Evolutionary conservation across 2,113 vertebrate species (phyloP).

Genomic region (Rhinopomastus cyanomelas): DNA sequence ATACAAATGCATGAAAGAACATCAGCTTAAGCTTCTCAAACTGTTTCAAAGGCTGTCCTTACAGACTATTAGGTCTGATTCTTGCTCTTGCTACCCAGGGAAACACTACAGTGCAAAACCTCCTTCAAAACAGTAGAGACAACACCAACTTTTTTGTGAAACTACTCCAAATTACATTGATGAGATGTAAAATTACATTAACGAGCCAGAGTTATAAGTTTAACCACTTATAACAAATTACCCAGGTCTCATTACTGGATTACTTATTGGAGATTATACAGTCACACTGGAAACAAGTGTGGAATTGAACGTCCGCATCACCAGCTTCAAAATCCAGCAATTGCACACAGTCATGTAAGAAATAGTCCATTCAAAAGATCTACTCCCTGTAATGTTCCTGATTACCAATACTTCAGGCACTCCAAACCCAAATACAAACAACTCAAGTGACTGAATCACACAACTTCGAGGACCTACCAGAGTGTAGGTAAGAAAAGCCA

Average conservation of each 20-base stretch:
- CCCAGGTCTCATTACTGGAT: not conserved
- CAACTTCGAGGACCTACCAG: not conserved
- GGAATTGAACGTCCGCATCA: not conserved
- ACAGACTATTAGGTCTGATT: not conserved
- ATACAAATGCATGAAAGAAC: not conserved
- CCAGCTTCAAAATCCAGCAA: not conserved
- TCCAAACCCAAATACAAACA: not conserved
- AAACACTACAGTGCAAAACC: not conserved
- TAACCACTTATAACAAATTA: not conserved
- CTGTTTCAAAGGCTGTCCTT: not conserved
- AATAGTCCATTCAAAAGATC: not conserved
- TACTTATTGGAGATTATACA: constrained; percentile 10
- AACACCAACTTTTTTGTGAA: not conserved
- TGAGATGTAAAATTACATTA: not conserved
- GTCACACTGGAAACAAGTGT: not conserved
- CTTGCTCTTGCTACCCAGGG: not conserved
- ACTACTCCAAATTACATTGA: not conserved
- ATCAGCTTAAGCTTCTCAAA: not conserved
- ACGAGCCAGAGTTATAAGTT: not conserved
- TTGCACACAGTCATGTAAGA: not conserved
- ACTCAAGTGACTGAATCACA: not conserved
- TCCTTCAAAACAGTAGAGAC: not conserved
- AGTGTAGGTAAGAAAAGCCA: not conserved
- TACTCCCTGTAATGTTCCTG: not conserved
- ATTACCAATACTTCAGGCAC: not conserved